These are phyloP conservation scores for Nesoenas mayeri DNA, from an alignment of 2,113 vertebrate genomes.

Conservation along the genomic window DNA sequence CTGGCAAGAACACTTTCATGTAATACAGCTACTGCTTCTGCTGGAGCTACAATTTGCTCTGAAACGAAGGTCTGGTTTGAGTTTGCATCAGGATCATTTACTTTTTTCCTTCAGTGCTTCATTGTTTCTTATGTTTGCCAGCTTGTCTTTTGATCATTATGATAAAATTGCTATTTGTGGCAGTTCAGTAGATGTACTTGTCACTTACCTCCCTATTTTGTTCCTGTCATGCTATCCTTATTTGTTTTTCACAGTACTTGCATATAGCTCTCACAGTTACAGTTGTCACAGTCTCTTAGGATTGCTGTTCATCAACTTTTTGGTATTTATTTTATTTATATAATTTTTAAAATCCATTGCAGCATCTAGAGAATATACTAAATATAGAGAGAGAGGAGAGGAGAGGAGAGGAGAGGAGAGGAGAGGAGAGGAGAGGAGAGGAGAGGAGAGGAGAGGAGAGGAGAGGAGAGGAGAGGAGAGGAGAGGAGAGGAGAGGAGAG, in stretches of 20 bases:
- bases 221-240: not conserved
- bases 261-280: conserved; percentile 19
- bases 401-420: too few relatives aligned
- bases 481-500: too few relatives aligned
- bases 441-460: too few relatives aligned
- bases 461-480: not conserved
- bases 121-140: conserved; percentile 13
- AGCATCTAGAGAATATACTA: not conserved
- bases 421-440: not conserved
- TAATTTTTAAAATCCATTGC: not conserved
- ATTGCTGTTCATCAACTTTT: conserved; percentile 2
- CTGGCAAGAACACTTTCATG: conserved; percentile 29
- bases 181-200: conserved; percentile 53
- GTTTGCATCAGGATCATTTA: not conserved
- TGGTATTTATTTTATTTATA: not conserved
- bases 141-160: conserved; percentile 44
- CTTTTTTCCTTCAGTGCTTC: conserved; percentile 5
- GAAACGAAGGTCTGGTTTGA: not conserved
- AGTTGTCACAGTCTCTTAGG: conserved; percentile 23
- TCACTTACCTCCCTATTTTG: conserved; percentile 7
- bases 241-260: conserved; percentile 10
- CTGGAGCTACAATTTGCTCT: not conserved
- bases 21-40: not conserved
- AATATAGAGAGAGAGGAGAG: not conserved
- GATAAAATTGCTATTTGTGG: not conserved